Percentiles rank a stretch among this genome's conserved stretches.
Evolutionary conservation across 2,888 invertebrate species (phyloP).

Genomic region (Rhingia rostrata): DNA sequence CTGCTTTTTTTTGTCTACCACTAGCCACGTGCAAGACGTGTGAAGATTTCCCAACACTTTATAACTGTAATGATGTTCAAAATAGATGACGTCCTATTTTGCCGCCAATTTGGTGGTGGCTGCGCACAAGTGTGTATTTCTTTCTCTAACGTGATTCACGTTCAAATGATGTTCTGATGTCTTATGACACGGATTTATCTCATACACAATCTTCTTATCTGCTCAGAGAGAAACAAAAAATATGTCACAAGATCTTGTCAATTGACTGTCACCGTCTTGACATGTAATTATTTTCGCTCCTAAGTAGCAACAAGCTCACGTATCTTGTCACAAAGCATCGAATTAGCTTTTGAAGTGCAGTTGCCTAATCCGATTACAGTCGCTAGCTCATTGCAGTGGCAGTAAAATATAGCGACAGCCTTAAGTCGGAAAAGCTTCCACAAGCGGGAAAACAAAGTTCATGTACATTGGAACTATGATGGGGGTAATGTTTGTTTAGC

Average conservation of each 20-base stretch:
- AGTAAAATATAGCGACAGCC: conserved; percentile 55
- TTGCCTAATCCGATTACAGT: conserved; percentile 70
- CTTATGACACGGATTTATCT: conserved; percentile 67
- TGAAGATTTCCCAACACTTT: conserved; percentile 11
- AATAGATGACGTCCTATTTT: conserved; percentile 29
- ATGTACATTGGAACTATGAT: not conserved
- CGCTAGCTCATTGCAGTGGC: conserved; percentile 62
- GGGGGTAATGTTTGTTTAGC: conserved; percentile 39
- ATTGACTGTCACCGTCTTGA: conserved; percentile 63
- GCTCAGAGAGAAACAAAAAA: conserved; percentile 10
- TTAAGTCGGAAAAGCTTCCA: conserved; percentile 39
- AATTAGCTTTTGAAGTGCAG: conserved; percentile 66
- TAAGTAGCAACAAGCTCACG: conserved; percentile 67
- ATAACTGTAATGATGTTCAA: conserved; percentile 20
- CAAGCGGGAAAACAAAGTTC: not conserved
- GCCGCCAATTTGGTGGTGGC: conserved; percentile 9
- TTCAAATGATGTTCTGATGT: conserved; percentile 63
- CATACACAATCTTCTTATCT: conserved; percentile 58
- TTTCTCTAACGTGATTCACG: conserved; percentile 61
- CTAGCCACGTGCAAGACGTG: not conserved
- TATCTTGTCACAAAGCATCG: conserved; percentile 67
- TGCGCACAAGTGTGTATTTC: conserved; percentile 17
- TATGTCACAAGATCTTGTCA: conserved; percentile 63
- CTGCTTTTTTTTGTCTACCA: not conserved
- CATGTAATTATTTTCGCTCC: conserved; percentile 68